Evolutionary conservation across 2,797 vertebrate genomes (phyloP), one percentile per base, ranked within the genome.

Genomic region (Limnodromus scolopaceus): DNA sequence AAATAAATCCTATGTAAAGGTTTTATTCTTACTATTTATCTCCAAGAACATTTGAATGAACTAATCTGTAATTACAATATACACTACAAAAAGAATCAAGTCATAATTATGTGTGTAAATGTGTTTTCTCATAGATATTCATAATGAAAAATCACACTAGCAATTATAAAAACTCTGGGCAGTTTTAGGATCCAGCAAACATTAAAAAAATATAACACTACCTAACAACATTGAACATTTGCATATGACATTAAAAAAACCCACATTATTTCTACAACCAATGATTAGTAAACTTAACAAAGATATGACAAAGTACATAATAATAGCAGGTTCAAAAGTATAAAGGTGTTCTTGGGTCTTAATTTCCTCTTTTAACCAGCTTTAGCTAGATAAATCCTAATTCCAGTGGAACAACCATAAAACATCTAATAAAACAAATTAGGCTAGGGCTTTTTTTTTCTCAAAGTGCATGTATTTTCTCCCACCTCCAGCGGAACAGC

Each of bases 191-290:
- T 23, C 77, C 32, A 55, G 12, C 11, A 88, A 82, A 36, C 10
- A 77, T 34, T 49, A 34, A 74, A 45, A 16, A 92, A 74, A 61
- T 49, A 6, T 11, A 63, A 39, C 13, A 60, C 5, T 49, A 58
- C 7, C 36, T 46, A 18, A 75, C 11, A 49, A 46, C 4, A 58
- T 1, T 32, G 16, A 84, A 1, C 8, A 64, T 60, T 66, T 74
- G 16, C 5, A 0, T 2, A 16, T 36, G 53, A 27, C 0, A 1
- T 2, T 39, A 66, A 61, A 54, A 19, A 51, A 22, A 16, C 10
- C 45, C 18, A 13, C 20, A 65, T 32, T 38, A 41, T 54, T 85
- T 86, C 16, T 94, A 17, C 8, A 75, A 58, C 4, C 41, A 20
- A 20, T 54, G 60, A 55, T 34, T 63, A 49, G 28, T 28, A 30